Evolutionary conservation across 2,888 invertebrate species (phyloP).

Genomic region (Microdon myrmicae): DNA sequence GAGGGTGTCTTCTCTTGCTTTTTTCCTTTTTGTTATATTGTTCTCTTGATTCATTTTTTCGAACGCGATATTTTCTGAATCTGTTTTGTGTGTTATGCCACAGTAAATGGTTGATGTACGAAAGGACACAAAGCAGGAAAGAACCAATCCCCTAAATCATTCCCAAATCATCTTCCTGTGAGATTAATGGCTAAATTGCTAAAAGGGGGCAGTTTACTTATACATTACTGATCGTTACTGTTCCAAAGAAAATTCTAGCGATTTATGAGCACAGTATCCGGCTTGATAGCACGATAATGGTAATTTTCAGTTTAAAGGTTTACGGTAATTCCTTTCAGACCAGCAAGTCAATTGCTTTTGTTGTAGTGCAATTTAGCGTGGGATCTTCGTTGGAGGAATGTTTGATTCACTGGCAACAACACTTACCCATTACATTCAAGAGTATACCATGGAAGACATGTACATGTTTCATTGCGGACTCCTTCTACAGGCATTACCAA

Average conservation of each 20-base stretch:
- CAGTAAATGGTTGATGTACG: background rate
- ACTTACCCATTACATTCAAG: too few relatives aligned
- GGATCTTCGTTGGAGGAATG: background rate
- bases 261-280: constrained; percentile 38
- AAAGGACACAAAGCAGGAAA: constrained; percentile 6
- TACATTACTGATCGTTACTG: background rate
- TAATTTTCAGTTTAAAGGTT: constrained; percentile 48
- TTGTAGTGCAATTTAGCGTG: background rate
- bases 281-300: constrained; percentile 36
- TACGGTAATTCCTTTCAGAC: constrained; percentile 49
- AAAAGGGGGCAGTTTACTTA: constrained; percentile 41
- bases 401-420: too few relatives aligned
- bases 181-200: constrained; percentile 38
- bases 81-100: too few relatives aligned
- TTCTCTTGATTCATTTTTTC: too few relatives aligned
- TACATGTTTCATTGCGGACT: too few relatives aligned
- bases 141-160: constrained; percentile 49
- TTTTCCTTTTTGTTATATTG: too few relatives aligned
- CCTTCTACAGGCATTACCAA: too few relatives aligned
- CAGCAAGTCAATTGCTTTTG: too few relatives aligned
- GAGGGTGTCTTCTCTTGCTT: too few relatives aligned
- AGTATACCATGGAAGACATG: too few relatives aligned
- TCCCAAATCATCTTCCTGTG: constrained; percentile 49
- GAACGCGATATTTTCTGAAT: too few relatives aligned
- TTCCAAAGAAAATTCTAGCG: constrained; percentile 24